phyloP scores from a whole-genome alignment of 2,113 vertebrate genomes.

The Lepisosteus osseus region DNA sequence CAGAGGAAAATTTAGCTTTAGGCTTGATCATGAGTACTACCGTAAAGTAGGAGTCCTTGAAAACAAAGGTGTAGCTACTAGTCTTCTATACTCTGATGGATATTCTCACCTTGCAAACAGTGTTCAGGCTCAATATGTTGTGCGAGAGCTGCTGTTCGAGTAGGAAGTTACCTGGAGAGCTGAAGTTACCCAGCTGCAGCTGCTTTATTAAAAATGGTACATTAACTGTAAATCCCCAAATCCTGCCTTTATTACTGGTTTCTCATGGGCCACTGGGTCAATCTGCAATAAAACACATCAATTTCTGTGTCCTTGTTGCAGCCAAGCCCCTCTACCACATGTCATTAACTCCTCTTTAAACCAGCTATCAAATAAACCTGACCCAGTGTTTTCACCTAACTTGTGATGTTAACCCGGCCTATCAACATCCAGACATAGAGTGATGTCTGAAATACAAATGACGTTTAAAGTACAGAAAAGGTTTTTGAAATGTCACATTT shows the following conservation, averaged over 20 bases:
- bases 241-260: slow-evolving; percentile 45
- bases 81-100: neutral
- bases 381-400: too few relatives aligned
- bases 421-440: slow-evolving; percentile 35
- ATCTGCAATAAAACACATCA: slow-evolving; percentile 67
- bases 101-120: neutral
- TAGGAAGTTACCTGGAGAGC: slow-evolving; percentile 28
- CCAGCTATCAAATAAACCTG: slow-evolving; percentile 18
- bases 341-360: slow-evolving; percentile 70
- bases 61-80: too few relatives aligned
- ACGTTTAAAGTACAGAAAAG: too few relatives aligned
- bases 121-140: slow-evolving; percentile 56
- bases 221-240: slow-evolving; percentile 66
- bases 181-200: slow-evolving; percentile 39
- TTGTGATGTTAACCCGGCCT: slow-evolving; percentile 28
- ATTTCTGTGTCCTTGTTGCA: slow-evolving; percentile 57
- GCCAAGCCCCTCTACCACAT: slow-evolving; percentile 58
- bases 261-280: slow-evolving; percentile 47
- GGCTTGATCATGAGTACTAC: too few relatives aligned
- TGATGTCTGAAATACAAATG: too few relatives aligned
- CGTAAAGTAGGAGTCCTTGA: too few relatives aligned
- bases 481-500: too few relatives aligned
- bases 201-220: slow-evolving; percentile 64
- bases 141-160: slow-evolving; percentile 43
- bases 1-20: too few relatives aligned